Conservation (phyloP, 2,113 vertebrate genomes). For the Phasianus colchicus region DNA sequence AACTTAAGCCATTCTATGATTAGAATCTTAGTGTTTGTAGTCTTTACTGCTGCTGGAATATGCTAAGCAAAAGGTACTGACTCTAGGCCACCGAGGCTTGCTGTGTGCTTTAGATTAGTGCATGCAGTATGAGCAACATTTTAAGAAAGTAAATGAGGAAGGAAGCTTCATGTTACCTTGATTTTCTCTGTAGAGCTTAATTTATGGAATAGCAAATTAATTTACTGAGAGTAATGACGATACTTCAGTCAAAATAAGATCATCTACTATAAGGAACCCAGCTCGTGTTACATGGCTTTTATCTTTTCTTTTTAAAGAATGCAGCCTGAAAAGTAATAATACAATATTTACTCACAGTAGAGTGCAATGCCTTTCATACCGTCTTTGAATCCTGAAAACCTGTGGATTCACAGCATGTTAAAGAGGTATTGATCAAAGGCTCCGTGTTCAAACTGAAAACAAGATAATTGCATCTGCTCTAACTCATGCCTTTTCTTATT, state of each 20-base stretch:
- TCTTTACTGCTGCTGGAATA: not conserved
- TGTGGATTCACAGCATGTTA: not conserved
- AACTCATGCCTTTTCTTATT: slow-evolving; percentile 18
- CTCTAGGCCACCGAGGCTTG: not conserved
- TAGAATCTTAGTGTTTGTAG: not conserved
- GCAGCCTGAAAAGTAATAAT: not conserved
- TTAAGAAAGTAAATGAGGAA: not conserved
- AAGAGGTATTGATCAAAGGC: slow-evolving; percentile 43
- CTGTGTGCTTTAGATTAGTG: not conserved
- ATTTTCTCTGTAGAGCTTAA: slow-evolving; percentile 3
- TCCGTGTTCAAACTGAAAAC: slow-evolving; percentile 25
- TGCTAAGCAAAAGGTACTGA: not conserved
- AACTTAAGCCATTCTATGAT: not conserved
- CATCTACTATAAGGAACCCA: slow-evolving; percentile 7
- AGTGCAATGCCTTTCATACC: not conserved
- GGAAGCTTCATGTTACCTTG: not conserved
- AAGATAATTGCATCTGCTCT: slow-evolving; percentile 23
- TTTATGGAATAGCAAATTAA: slow-evolving; percentile 47
- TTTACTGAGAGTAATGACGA: slow-evolving; percentile 20
- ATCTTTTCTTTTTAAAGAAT: slow-evolving; percentile 32
- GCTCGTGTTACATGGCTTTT: slow-evolving; percentile 48
- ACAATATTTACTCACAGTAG: slow-evolving; percentile 32
- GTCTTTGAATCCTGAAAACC: not conserved
- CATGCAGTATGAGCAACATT: not conserved
- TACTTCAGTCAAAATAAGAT: slow-evolving; percentile 37